A percentile compares a stretch with the other conserved stretches of the same genome.
Evolutionary conservation across 2,888 invertebrate genomes (phyloP).

Genomic region (Boloria euphrosyne): DNA sequence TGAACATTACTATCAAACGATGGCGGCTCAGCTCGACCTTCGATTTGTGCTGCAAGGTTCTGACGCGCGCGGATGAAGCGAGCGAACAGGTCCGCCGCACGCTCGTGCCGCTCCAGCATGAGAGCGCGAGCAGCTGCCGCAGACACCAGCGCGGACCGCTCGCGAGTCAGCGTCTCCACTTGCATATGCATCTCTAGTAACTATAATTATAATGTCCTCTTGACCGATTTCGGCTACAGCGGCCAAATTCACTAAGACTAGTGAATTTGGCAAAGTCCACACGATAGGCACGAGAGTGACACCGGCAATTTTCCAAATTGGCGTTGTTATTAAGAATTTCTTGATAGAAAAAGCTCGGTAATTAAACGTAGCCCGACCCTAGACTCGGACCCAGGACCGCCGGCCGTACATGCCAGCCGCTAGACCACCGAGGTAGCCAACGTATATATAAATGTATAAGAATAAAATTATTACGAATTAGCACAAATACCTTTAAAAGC

Average conservation of each 20-base stretch:
- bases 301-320: too few species aligned
- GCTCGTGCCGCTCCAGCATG: conserved; percentile 74
- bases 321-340: too few species aligned
- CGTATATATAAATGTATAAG: neutral
- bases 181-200: conserved; percentile 67
- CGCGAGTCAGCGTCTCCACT: conserved; percentile 64
- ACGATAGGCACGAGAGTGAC: too few species aligned
- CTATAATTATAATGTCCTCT: conserved; percentile 43
- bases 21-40: conserved; percentile 51
- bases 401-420: too few species aligned
- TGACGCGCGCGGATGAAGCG: conserved; percentile 60
- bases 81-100: conserved; percentile 66
- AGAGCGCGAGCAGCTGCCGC: conserved; percentile 70
- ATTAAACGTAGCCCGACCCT: too few species aligned
- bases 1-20: conserved; percentile 47
- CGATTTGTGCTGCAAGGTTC: conserved; percentile 57
- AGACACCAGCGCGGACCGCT: conserved; percentile 63
- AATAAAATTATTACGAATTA: neutral
- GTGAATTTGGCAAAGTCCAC: too few species aligned
- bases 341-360: too few species aligned
- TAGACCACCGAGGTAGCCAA: too few species aligned
- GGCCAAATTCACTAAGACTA: too few species aligned
- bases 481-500: neutral
- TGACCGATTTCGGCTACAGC: too few species aligned
- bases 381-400: too few species aligned